Evolutionary conservation across 2,113 vertebrate genomes (phyloP), one percentile per base, ranked within the genome.

Genomic region (Callospermophilus lateralis): DNA sequence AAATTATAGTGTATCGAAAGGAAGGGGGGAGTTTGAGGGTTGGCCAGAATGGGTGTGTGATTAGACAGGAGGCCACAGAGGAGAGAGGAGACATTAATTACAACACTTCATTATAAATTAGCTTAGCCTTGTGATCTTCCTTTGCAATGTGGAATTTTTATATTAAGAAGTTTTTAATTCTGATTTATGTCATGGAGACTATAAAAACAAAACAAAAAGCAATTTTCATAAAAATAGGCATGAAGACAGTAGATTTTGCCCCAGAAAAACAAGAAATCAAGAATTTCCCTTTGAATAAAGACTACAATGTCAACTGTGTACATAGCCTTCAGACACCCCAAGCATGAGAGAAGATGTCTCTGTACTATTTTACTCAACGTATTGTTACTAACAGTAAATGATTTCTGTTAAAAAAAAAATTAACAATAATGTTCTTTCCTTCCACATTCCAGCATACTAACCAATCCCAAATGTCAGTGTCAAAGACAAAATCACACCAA

Each of bases 121-220:
- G 34, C 42, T 76, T 76, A 85, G n/a, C 39, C 19, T 53, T 65
- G 30, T 68, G 58, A 74, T 89, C 58, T 86, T 70, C 83, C 42
- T 91, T 26, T 70, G 2, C 37, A 84, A 77, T 79, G 34, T 32
- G 26, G 28, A 63, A 70, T 77, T 81, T 78, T 90, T 63, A 61
- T 34, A 37, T 89, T 94, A 89, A 80, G 53, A 39, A 67, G 1
- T n/a, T 89, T 84, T 94, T 37, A 76, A 72, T 77, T 81, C 32
- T 76, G 34, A 84, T n/a, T 32, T 84, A n/a, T 34, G 7, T 51
- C 22, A 63, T 28, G 28, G 51, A 79, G 58, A 80, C 9, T 89
- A 34, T 8, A 53, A 34, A 92, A 78, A 79, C 11, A 90, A 92
- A 93, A 48, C 45, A 68, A 61, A 80, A 92, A 58, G 3, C 32